Conservation (phyloP, 2,888 invertebrate genomes). For the Sipunculus nudus region DNA sequence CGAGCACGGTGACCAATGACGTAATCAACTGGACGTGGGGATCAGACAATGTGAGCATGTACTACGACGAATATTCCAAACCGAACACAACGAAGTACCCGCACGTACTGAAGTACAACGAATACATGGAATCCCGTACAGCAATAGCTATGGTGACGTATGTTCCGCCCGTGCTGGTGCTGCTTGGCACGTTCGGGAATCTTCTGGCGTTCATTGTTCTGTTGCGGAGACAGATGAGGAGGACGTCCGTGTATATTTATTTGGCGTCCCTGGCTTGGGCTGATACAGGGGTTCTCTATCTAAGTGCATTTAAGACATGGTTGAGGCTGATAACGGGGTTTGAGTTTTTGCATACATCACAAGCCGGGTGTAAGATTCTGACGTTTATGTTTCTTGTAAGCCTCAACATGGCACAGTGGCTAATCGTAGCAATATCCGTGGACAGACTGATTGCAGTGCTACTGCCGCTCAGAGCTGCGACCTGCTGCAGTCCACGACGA, state of each 20-base stretch:
- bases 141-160: slow-evolving; percentile 23
- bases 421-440: slow-evolving; percentile 30
- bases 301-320: slow-evolving; percentile 61
- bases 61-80: too few relatives aligned
- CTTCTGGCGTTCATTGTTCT: slow-evolving; percentile 52
- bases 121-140: too few relatives aligned
- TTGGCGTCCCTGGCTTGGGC: slow-evolving; percentile 55
- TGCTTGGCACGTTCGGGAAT: slow-evolving; percentile 54
- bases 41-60: too few relatives aligned
- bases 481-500: slow-evolving; percentile 17
- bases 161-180: slow-evolving; percentile 47
- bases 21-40: too few relatives aligned
- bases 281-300: slow-evolving; percentile 54
- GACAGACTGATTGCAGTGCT: slow-evolving; percentile 34
- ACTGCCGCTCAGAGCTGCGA: slow-evolving; percentile 29
- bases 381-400: slow-evolving; percentile 54
- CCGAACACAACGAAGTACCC: too few relatives aligned
- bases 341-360: slow-evolving; percentile 54
- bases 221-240: slow-evolving; percentile 51
- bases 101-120: too few relatives aligned
- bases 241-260: slow-evolving; percentile 58
- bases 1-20: too few relatives aligned
- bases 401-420: slow-evolving; percentile 29
- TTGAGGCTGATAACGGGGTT: slow-evolving; percentile 48
- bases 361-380: slow-evolving; percentile 50